Evolutionary conservation across 37 sponge, comb jelly and placozoan species (phyloP), one percentile per base, ranked within the genome.

Genomic region (Agelas oroides): DNA sequence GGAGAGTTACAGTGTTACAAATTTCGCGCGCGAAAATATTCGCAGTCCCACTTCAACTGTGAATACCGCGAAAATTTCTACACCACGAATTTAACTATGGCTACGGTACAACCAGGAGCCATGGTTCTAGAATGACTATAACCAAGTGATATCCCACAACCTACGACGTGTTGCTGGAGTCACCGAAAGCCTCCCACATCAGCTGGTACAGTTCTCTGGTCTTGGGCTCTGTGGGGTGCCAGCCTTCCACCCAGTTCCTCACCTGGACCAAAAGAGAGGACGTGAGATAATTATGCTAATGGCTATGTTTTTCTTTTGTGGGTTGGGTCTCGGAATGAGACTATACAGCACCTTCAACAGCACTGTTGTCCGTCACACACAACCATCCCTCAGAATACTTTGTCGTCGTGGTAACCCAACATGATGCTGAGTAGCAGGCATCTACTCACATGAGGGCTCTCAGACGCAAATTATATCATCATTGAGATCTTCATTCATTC

Each of bases 391-490:
- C 83, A 82, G 83, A 21, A 25, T 40, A 32, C 56, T 46, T 84
- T 62, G 71, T 39, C 18, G 75, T 32, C 52, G 5, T 46, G 46
- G 46, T 46, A 46, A 46, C 46, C 58, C 53, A n/a, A 57, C 84
- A 73, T 75, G 66, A 1, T 34, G 8, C 53, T 19, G 53, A 54
- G 82, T 67, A 55, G 81, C 76, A 87, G 88, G 88, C 88, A 75
- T 75, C 88, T 66, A 67, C 88, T 37, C 40, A 28, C 81, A 80
- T 66, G 58, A 8, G n/a, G 31, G 46, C 63, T n/a, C 76, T 87
- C 78, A 0, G 88, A 87, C 81, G 88, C 88, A 87, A 87, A 87
- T 87, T 87, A 87, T 81, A 87, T 61, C 88, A 87, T 87, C 87
- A 87, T 74, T 20, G 61, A 56, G 77, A 69, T 33, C n/a, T 0